Evolutionary conservation across 92 coral and sea anemone genomes (phyloP).

Genomic region (Siderastrea siderea): DNA sequence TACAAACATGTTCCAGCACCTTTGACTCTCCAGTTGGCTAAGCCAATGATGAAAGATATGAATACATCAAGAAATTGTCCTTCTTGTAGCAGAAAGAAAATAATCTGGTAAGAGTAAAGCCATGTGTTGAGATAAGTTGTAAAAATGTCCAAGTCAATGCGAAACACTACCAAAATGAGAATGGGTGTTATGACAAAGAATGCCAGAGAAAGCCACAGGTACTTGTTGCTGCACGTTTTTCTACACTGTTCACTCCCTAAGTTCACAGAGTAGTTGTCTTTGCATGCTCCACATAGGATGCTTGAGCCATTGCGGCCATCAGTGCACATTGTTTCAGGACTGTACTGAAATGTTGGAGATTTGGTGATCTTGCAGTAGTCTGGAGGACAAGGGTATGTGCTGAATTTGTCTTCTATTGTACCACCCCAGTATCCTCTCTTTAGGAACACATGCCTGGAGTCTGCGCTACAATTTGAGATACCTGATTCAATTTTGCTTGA

Average conservation of each 20-base stretch:
- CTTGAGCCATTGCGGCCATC: constrained; percentile 64
- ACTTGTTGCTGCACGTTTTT: constrained; percentile 40
- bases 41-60: constrained; percentile 76
- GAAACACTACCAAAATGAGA: constrained; percentile 74
- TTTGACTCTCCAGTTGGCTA: constrained; percentile 73
- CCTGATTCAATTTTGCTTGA: constrained; percentile 40
- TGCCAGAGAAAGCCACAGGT: constrained; percentile 76
- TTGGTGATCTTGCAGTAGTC: constrained; percentile 47
- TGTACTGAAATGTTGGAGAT: constrained; percentile 40
- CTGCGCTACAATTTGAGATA: constrained; percentile 66
- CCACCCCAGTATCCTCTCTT: constrained; percentile 94
- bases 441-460: constrained; percentile 68
- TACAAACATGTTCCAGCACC: constrained; percentile 71
- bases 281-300: constrained; percentile 87
- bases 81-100: constrained; percentile 68
- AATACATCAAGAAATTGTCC: constrained; percentile 74
- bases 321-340: constrained; percentile 60
- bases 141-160: constrained; percentile 84
- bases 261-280: constrained; percentile 59
- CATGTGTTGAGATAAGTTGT: constrained; percentile 89
- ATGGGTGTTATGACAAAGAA: constrained; percentile 56
- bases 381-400: constrained; percentile 78
- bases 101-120: constrained; percentile 91
- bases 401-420: constrained; percentile 36
- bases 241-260: constrained; percentile 78